Evolutionary conservation across 1,140 invertebrate genomes (phyloP).

Genomic region (Drosophila arawakana): DNA sequence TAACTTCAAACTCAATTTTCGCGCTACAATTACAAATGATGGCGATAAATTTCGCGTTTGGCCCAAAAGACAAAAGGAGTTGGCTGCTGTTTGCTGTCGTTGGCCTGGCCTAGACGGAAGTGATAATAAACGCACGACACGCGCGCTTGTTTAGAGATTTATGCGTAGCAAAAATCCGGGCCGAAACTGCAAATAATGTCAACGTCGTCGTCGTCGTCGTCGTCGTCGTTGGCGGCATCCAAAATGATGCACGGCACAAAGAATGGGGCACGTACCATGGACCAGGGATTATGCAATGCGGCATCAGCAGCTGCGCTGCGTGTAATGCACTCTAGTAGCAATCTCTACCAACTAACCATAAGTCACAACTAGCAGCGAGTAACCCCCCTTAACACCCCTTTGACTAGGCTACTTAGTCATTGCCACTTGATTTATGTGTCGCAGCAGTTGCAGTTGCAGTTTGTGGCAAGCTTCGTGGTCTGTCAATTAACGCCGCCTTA

Average conservation of each 20-base stretch:
- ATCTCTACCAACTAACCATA: conserved; percentile 65
- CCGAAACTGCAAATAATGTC: conserved; percentile 76
- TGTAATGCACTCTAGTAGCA: conserved; percentile 48
- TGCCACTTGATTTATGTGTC: conserved; percentile 68
- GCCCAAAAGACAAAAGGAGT: conserved; percentile 67
- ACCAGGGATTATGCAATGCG: conserved; percentile 73
- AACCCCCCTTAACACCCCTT: not conserved
- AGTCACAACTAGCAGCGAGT: conserved; percentile 48
- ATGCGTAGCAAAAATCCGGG: conserved; percentile 69
- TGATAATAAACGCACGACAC: conserved; percentile 80
- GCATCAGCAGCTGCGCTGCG: conserved; percentile 42
- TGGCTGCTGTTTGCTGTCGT: conserved; percentile 37
- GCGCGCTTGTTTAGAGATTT: conserved; percentile 81
- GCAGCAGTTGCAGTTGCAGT: conserved; percentile 59
- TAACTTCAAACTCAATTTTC: conserved; percentile 83
- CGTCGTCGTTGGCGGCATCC: conserved; percentile 57
- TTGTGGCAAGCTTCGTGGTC: conserved; percentile 65
- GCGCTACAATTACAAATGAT: conserved; percentile 81
- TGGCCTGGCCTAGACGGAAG: conserved; percentile 64
- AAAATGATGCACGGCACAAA: conserved; percentile 71
- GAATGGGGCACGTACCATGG: conserved; percentile 17
- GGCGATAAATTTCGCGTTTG: conserved; percentile 73
- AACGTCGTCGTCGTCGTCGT: conserved; percentile 40
- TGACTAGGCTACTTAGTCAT: conserved; percentile 64
- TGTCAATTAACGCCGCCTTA: conserved; percentile 68